phyloP scores from a whole-genome alignment of 2,113 vertebrate genomes.

The Pelusios castaneus region DNA sequence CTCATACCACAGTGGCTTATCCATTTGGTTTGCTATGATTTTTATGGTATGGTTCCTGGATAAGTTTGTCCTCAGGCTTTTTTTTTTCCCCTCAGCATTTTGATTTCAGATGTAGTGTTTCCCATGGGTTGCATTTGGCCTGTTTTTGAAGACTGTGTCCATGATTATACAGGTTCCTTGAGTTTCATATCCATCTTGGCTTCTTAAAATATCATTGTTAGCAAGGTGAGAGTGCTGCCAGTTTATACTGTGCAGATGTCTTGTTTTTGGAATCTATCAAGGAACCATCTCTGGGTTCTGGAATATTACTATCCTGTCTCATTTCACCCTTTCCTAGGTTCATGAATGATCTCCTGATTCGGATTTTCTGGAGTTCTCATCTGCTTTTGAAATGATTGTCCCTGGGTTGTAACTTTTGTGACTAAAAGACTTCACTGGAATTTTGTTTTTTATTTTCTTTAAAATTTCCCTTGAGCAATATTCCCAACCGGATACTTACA shows the following conservation, averaged over 20 bases:
- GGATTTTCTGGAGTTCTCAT: not conserved
- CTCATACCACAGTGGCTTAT: not conserved
- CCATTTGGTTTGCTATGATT: not conserved
- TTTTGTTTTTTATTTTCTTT: not conserved
- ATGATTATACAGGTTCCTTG: not conserved
- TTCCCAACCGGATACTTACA: not conserved
- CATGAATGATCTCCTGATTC: not conserved
- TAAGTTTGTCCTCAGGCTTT: not conserved
- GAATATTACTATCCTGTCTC: not conserved
- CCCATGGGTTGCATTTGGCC: not conserved
- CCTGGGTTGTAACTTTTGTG: not conserved
- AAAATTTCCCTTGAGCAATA: not conserved
- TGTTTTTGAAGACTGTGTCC: not conserved
- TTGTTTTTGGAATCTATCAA: not conserved
- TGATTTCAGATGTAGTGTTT: no score
- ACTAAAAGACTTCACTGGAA: not conserved
- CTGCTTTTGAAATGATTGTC: not conserved
- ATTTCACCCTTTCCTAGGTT: fast-evolving
- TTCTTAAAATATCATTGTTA: not conserved
- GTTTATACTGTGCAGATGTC: not conserved
- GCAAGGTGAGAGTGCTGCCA: not conserved
- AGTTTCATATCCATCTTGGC: not conserved
- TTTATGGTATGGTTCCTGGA: not conserved
- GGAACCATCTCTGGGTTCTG: not conserved
- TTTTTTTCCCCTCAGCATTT: not conserved